Percentiles rank a stretch among this genome's conserved stretches.
phyloP scores from a whole-genome alignment of 1,140 invertebrate genomes.

The Halotydeus destructor region DNA sequence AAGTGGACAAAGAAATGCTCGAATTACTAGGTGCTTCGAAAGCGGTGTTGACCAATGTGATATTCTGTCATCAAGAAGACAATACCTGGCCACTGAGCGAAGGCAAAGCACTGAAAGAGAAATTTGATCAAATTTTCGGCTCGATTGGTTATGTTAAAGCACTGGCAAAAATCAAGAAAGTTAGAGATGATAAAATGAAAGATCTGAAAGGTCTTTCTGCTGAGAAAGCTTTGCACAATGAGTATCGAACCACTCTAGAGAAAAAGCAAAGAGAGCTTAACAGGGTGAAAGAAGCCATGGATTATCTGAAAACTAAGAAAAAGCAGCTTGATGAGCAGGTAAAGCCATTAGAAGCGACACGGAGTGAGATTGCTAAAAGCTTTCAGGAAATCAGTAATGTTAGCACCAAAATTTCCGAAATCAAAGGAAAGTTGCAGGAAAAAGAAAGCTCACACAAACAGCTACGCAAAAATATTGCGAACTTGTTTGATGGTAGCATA shows the following conservation, averaged over 20 bases:
- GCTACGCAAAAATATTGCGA: background rate
- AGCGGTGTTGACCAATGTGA: slow-evolving; percentile 80
- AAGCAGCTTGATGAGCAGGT: slow-evolving; percentile 31
- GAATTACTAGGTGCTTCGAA: slow-evolving; percentile 64
- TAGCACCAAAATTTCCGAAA: slow-evolving; percentile 28
- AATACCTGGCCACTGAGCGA: slow-evolving; percentile 89
- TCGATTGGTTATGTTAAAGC: slow-evolving; percentile 80
- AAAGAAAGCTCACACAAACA: background rate
- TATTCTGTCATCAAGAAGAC: slow-evolving; percentile 98
- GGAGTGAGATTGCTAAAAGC: background rate
- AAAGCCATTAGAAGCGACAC: background rate
- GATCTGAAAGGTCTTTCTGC: slow-evolving; percentile 18
- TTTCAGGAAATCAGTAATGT: background rate
- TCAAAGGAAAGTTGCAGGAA: slow-evolving; percentile 20
- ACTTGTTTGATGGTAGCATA: background rate
- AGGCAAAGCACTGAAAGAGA: slow-evolving; percentile 75
- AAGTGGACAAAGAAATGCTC: slow-evolving; percentile 44
- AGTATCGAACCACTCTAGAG: background rate
- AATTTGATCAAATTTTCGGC: slow-evolving; percentile 96
- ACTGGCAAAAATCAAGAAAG: slow-evolving; percentile 52
- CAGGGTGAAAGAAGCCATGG: slow-evolving; percentile 30
- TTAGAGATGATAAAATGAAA: slow-evolving; percentile 34
- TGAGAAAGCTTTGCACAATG: background rate
- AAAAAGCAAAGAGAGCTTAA: slow-evolving; percentile 31
- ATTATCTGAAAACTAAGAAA: slow-evolving; percentile 32